Evolutionary conservation across 2,888 invertebrate species (phyloP), one percentile per base, ranked within the genome.

Genomic region (Sinohyriopsis cumingii): DNA sequence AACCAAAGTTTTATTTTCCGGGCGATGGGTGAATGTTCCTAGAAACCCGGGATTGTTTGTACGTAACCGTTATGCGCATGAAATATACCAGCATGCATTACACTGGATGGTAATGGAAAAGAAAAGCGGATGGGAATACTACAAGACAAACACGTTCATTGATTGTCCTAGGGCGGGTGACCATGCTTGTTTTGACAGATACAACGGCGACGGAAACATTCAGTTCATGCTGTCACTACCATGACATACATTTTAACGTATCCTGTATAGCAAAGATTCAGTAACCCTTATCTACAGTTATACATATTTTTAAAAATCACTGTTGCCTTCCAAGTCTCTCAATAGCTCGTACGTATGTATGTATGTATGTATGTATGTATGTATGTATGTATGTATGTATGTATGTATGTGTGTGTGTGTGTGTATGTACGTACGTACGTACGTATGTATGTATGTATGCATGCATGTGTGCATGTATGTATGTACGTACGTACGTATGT

Each of bases 21-120:
- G 85, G 2, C 72, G 78, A 9, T 87, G 88, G 87, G 79, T 87
- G 15, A 74, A 77, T 55, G 83, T 76, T 3, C 85, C 84, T 33
- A 72, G 82, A 33, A 89, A 88, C 69, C 88, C 89, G 1, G 88
- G 88, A 12, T 77, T 81, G 7, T 83, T 84, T 73, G 81, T 82
- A 4, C 67, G 88, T 25, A 86, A 86, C 67, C 75, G 86, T 59
- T 87, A 86, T 63, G 89, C 88, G 4, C 74, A 76, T 54, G 84
- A 87, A 63, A 81, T 84, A 45, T 84, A 88, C 33, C 76, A 79
- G 54, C 89, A 89, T 75, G 84, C 86, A 5, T 82, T 82, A 55
- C 80, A 83, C 69, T 84, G 88, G 88, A 73, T 82, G 55, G 73
- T 76, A 18, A 67, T 73, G 20, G 76, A 76, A 5, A 67, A 77